Conservation (phyloP, 2,888 invertebrate genomes). For the Eristalinus sepulchralis region DNA sequence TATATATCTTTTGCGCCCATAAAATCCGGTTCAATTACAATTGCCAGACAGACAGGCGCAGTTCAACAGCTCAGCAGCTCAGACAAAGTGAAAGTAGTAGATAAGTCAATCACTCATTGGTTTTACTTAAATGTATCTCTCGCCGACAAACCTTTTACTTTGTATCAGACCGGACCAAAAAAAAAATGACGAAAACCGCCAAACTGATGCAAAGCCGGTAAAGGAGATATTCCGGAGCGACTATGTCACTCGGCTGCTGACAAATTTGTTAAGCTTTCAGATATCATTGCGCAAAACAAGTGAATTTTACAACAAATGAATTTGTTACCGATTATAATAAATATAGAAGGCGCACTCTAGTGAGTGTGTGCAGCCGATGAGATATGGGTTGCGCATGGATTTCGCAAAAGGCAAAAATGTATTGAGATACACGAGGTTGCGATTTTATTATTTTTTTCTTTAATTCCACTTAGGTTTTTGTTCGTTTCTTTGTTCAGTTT, state of each 20-base stretch:
- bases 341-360: neutral
- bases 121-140: constrained; percentile 27
- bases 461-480: neutral
- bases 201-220: neutral
- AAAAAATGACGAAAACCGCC: neutral
- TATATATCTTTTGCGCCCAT: constrained; percentile 51
- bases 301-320: neutral
- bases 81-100: constrained; percentile 69
- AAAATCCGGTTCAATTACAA: constrained; percentile 69
- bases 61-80: constrained; percentile 26
- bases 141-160: constrained; percentile 27
- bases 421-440: constrained; percentile 30
- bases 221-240: neutral
- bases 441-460: constrained; percentile 7
- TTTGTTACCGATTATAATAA: constrained; percentile 20
- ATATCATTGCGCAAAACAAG: constrained; percentile 28
- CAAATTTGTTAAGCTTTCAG: constrained; percentile 61
- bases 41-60: constrained; percentile 68
- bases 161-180: neutral
- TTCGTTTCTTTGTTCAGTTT: neutral
- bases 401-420: constrained; percentile 29
- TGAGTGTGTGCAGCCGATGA: neutral
- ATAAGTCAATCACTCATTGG: constrained; percentile 68
- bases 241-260: neutral
- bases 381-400: constrained; percentile 39